Percentiles rank a stretch among this genome's conserved stretches.
Conservation (phyloP, 35 echinoderm and acorn worm species). For the Hemicentrotus pulcherrimus region DNA sequence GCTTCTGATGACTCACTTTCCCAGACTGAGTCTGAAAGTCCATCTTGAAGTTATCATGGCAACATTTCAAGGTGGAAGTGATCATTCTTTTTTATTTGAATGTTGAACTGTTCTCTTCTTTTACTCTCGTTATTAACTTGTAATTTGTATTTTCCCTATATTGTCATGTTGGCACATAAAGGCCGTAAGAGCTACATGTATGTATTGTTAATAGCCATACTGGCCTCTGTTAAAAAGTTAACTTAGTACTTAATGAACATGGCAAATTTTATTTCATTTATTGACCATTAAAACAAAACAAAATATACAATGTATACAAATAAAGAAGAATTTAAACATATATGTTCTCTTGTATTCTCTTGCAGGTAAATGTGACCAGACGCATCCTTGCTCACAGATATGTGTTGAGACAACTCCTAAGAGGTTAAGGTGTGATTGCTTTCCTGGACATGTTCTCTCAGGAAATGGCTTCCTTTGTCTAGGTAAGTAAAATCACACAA, state of each 20-base stretch:
- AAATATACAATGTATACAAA: too few species aligned
- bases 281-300: too few species aligned
- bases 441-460: background rate
- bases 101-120: background rate
- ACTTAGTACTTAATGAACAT: too few species aligned
- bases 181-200: too few species aligned
- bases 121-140: too few species aligned
- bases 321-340: background rate
- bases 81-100: background rate
- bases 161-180: too few species aligned
- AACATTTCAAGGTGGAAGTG: background rate
- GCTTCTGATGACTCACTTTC: background rate
- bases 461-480: slow-evolving; percentile 21
- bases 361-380: slow-evolving; percentile 18
- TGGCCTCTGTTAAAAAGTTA: too few species aligned
- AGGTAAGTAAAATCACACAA: background rate
- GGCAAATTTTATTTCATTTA: too few species aligned
- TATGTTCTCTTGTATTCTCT: background rate
- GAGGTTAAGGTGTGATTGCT: background rate
- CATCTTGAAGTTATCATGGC: background rate
- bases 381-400: slow-evolving; percentile 11
- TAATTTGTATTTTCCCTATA: too few species aligned
- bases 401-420: background rate
- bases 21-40: background rate
- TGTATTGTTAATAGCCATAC: too few species aligned